Base-by-base conservation (phyloP, 2,888 invertebrate species). In the Acanthoscelides obtectus region DNA sequence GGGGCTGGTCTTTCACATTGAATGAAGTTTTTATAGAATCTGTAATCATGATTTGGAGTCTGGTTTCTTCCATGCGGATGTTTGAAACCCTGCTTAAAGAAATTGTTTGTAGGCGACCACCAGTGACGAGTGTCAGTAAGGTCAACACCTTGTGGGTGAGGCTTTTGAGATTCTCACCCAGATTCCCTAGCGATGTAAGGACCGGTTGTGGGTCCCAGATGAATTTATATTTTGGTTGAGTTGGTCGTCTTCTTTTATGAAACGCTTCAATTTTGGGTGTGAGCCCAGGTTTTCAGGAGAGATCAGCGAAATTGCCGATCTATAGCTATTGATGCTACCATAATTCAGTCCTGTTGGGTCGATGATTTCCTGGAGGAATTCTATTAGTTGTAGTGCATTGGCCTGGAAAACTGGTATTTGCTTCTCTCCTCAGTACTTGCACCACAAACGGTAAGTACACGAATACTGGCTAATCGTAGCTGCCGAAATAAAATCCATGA, bases 191-290 rank as follows among this genome's bases (percentile, higher is more conserved):
- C 20, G n/a, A 64, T 21, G 65, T 20, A n/a, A 78, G 70, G 4
- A 78, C 73, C 17, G 67, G 1, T n/a, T 65, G 45, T 3, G 79
- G 75, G 63, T 79, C 76, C 78, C 78, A 78, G 4, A 77, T 78
- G 6, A 21, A 27, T 22, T 75, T 45, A 64, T 75, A 77, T 64
- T 71, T 73, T 3, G 77, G 76, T 69, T 65, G 20, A 64, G 74
- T 22, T 69, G 79, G 77, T n/a, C 77, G 45, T 0, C 72, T 66
- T 5, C 74, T 69, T 73, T 75, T 20, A 74, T 67, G 66, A 75
- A 75, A n/a, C 73, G 22, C 70, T 72, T 73, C 25, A 25, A 5
- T 25, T 5, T 5, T 3, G 25, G 25, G 8, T 25, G 25, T 25
- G 25, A 25, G 25, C 25, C 25, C 25, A 25, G 25, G 8, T 8